Conservation (phyloP, 2,888 invertebrate species). For the Rotaria macrura region DNA sequence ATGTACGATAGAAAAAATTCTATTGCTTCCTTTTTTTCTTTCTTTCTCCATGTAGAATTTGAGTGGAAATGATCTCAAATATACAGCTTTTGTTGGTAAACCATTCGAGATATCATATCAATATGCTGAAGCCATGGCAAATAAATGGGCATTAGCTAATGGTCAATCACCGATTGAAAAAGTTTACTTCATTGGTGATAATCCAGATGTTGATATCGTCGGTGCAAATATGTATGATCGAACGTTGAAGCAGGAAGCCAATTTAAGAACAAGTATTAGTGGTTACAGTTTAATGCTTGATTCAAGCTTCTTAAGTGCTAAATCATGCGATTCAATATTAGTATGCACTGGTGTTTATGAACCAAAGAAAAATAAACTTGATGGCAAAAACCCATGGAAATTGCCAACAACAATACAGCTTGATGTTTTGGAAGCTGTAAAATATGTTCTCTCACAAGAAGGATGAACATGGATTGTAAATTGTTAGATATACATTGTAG, state of each 20-base stretch:
- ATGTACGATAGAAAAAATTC: not conserved
- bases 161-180: slow-evolving; percentile 36
- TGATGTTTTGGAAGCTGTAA: not conserved
- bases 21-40: not conserved
- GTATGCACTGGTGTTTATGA: slow-evolving; percentile 33
- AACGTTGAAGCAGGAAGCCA: not conserved
- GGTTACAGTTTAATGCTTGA: not conserved
- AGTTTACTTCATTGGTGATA: slow-evolving; percentile 49
- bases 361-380: slow-evolving; percentile 21
- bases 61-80: slow-evolving; percentile 44
- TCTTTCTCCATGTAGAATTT: slow-evolving; percentile 45
- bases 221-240: slow-evolving; percentile 41
- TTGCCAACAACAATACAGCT: not conserved
- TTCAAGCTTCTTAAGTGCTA: not conserved
- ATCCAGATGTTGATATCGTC: slow-evolving; percentile 47
- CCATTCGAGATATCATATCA: slow-evolving; percentile 49
- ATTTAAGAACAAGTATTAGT: not conserved
- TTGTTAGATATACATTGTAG: not conserved
- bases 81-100: slow-evolving; percentile 47
- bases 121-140: slow-evolving; percentile 47
- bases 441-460: not conserved
- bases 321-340: slow-evolving; percentile 17
- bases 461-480: not conserved
- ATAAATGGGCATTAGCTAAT: slow-evolving; percentile 18
- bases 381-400: not conserved